Evolutionary conservation across 1,140 invertebrate genomes (phyloP), one percentile per base, ranked within the genome.

Genomic region (Drosophila littoralis): DNA sequence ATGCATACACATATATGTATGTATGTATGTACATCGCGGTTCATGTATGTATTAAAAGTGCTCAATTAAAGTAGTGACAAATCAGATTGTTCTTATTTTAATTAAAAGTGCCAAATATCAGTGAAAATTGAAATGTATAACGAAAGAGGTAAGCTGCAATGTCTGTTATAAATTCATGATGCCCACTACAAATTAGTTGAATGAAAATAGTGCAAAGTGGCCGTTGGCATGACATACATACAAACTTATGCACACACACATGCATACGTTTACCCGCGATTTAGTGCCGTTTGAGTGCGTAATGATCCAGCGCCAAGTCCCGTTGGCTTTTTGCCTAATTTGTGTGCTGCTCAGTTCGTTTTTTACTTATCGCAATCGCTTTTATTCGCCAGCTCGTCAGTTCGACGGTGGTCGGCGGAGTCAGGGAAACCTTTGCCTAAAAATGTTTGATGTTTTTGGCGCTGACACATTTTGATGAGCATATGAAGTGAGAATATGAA

Each of bases 251-350:
- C 28, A 48, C 12, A 9, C 17, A 6, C 9, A 12, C 12, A 51
- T 17, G 46, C 50, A 50, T 55, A 42, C 57, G 43, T 71, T 35
- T 80, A 80, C 51, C 65, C 67, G 76, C 79, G 54, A 79, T 77
- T 88, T 83, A 80, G 80, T 80, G 61, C 46, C 84, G 83, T 66
- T 71, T 75, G 79, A 75, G 63, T 67, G 83, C 50, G 75, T 67
- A 88, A 83, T 79, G 52, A 80, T 74, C 66, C 76, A 71, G 58
- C 63, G 43, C 61, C 48, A 58, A 81, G 71, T 68, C 65, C 36
- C 67, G 55, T 60, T 54, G 54, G 48, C 35, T 52, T 64, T 77
- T 74, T 82, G 75, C 65, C 73, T 79, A 86, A 88, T 88, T 85
- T 88, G 50, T 74, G 64, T 12, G 42, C 40, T 40, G 50, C 65